phyloP scores from a whole-genome alignment of 2,113 vertebrate species.

The Origma solitaria region DNA sequence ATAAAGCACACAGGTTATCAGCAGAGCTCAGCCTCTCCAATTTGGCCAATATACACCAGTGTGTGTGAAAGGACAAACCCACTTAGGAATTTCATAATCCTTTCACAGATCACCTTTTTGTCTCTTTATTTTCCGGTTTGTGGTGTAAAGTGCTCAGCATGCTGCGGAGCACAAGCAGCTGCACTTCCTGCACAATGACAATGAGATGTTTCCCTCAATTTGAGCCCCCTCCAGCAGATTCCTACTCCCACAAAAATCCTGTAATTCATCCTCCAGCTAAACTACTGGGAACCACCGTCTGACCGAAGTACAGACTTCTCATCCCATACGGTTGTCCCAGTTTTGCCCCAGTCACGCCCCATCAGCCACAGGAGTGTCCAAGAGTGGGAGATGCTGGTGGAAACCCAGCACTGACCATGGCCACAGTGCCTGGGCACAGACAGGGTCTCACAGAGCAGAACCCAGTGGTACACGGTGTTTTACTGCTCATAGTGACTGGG shows the following conservation, averaged over 20 bases:
- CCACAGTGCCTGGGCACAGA: neutral
- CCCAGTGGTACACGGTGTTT: neutral
- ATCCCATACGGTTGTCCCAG: slow-evolving; percentile 35
- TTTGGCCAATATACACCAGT: neutral
- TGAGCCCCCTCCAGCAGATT: slow-evolving; percentile 27
- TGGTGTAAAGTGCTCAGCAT: neutral
- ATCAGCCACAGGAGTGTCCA: slow-evolving; percentile 35
- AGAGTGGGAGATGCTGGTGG: slow-evolving; percentile 8
- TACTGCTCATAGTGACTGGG: neutral
- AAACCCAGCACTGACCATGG: neutral
- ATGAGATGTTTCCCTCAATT: slow-evolving; percentile 20
- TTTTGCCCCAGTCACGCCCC: slow-evolving; percentile 38
- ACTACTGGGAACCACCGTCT: slow-evolving; percentile 34
- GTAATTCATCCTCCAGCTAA: slow-evolving; percentile 28
- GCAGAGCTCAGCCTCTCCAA: neutral
- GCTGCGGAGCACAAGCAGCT: neutral
- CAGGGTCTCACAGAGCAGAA: neutral
- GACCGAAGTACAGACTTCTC: slow-evolving; percentile 4
- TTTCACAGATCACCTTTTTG: neutral
- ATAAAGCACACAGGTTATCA: neutral
- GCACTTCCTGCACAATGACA: slow-evolving; percentile 1
- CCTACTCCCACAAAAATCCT: slow-evolving; percentile 12
- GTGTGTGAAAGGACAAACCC: neutral
- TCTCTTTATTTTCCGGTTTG: neutral
- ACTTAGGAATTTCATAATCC: neutral